Conservation (phyloP, 2,888 invertebrate genomes). For the Therioaphis trifolii region DNA sequence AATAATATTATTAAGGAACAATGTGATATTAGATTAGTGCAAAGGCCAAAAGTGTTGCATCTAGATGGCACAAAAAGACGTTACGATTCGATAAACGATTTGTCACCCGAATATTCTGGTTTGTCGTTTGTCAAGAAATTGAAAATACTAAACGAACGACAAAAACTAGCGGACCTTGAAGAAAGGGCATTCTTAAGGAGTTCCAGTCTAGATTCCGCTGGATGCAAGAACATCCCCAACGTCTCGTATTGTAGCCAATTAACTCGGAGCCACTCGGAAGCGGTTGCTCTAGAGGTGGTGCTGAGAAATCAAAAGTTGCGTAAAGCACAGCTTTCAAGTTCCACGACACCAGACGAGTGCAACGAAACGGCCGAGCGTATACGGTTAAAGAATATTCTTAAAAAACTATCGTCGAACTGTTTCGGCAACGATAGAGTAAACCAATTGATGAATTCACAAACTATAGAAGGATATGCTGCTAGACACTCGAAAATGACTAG, state of each 20-base stretch:
- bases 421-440: constrained; percentile 44
- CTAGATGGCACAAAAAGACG: constrained; percentile 61
- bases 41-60: constrained; percentile 39
- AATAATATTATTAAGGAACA: constrained; percentile 52
- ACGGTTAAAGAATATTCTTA: constrained; percentile 85
- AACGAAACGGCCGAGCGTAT: constrained; percentile 86
- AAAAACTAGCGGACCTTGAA: constrained; percentile 85
- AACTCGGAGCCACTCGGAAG: constrained; percentile 84
- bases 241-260: constrained; percentile 69
- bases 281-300: constrained; percentile 78
- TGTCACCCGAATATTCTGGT: constrained; percentile 88
- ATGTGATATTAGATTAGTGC: constrained; percentile 59
- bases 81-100: constrained; percentile 85
- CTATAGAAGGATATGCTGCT: constrained; percentile 88
- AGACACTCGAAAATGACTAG: constrained; percentile 88
- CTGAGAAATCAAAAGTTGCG: constrained; percentile 55
- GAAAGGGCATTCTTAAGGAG: constrained; percentile 76
- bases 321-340: neutral
- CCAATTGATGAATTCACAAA: constrained; percentile 83
- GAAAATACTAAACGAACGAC: constrained; percentile 88
- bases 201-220: constrained; percentile 77
- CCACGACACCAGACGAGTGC: constrained; percentile 72
- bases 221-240: constrained; percentile 69
- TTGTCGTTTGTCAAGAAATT: constrained; percentile 88
- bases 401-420: constrained; percentile 81